A percentile compares a stretch with the other conserved stretches of the same genome.
These are phyloP conservation scores for Barbus barbus DNA, from an alignment of 2,113 vertebrate genomes.

Conservation along the genomic window DNA sequence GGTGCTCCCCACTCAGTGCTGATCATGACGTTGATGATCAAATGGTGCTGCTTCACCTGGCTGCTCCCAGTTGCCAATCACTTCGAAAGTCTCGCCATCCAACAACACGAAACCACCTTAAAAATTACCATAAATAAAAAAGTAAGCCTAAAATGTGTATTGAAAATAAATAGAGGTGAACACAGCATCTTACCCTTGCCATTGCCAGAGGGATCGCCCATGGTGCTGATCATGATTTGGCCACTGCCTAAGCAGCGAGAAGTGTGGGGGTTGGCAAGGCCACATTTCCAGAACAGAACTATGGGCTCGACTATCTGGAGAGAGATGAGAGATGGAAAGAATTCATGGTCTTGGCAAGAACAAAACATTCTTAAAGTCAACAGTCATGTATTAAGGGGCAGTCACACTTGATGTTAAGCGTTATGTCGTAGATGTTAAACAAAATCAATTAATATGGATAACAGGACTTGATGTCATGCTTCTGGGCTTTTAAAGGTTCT, in stretches of 20 bases:
- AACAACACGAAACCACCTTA: constrained; percentile 87
- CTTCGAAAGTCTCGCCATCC: constrained; percentile 89
- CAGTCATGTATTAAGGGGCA: not conserved
- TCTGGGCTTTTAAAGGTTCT: not conserved
- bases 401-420: not conserved
- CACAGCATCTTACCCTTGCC: constrained; percentile 80
- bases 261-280: constrained; percentile 83
- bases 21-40: constrained; percentile 90
- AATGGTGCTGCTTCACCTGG: constrained; percentile 72
- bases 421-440: not conserved
- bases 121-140: not conserved
- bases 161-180: not conserved
- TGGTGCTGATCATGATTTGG: constrained; percentile 88
- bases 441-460: not conserved
- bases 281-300: constrained; percentile 82
- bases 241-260: constrained; percentile 87
- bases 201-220: constrained; percentile 85
- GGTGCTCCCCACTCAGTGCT: constrained; percentile 88
- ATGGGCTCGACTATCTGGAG: constrained; percentile 83
- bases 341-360: not conserved
- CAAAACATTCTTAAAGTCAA: not conserved
- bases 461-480: not conserved
- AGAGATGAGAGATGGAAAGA: not conserved
- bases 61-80: constrained; percentile 87
- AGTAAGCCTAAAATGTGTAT: not conserved